Conservation (phyloP, 1,140 invertebrate species). For the Neoseiulus cucumeris region DNA sequence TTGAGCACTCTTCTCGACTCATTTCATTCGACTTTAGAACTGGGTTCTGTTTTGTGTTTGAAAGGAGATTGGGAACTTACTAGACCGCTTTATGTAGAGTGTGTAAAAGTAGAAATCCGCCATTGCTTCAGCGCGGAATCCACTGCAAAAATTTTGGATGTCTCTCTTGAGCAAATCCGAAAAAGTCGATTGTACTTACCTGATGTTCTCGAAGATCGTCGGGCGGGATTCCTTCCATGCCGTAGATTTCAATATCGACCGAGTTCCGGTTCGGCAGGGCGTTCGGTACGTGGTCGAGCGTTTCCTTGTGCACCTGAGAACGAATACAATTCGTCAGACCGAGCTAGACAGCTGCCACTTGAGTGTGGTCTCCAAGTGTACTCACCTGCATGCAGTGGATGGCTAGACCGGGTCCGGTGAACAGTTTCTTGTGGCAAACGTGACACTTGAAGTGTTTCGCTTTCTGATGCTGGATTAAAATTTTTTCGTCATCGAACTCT, state of each 20-base stretch:
- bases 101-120: background rate
- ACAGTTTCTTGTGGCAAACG: conserved; percentile 97
- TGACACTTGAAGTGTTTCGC: conserved; percentile 99
- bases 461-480: conserved; percentile 98
- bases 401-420: conserved; percentile 88
- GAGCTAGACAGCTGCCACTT: background rate
- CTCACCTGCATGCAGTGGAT: conserved; percentile 99
- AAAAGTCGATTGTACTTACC: conserved; percentile 21
- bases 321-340: background rate
- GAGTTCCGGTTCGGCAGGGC: conserved; percentile 89
- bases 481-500: conserved; percentile 99
- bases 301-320: conserved; percentile 90
- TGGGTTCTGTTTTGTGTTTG: background rate
- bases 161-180: background rate
- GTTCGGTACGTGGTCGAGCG: conserved; percentile 98
- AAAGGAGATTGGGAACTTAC: too few relatives aligned
- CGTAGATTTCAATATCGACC: conserved; percentile 99
- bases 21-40: background rate
- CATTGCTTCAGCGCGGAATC: background rate
- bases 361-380: background rate
- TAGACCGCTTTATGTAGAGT: background rate
- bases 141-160: background rate
- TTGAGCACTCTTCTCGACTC: background rate
- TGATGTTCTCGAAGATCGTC: conserved; percentile 87
- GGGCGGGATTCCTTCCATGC: conserved; percentile 98